Percentiles rank a stretch among this genome's conserved stretches.
Evolutionary conservation across 1,140 invertebrate species (phyloP).

Genomic region (Pachypeltis micranthus): DNA sequence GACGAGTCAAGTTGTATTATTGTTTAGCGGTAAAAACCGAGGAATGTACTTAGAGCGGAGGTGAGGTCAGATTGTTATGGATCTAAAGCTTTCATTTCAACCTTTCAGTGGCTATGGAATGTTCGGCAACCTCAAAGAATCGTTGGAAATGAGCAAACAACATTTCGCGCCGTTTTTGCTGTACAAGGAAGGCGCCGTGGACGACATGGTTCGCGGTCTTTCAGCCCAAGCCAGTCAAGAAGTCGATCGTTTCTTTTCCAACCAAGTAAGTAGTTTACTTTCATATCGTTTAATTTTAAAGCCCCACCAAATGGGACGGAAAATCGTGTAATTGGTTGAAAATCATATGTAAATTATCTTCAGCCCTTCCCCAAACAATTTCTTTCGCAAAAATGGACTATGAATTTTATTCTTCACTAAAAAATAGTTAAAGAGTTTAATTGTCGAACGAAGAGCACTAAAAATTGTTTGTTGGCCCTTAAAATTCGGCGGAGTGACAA

Average conservation of each 20-base stretch:
- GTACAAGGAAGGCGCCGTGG: slow-evolving; percentile 38
- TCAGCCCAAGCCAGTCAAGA: slow-evolving; percentile 41
- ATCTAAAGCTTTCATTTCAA: neutral
- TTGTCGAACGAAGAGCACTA: no score
- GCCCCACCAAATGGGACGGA: neutral
- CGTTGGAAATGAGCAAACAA: slow-evolving; percentile 41
- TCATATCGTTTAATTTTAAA: neutral
- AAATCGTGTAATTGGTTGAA: no score
- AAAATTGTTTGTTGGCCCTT: no score
- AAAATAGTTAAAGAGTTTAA: no score
- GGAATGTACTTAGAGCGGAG: no score
- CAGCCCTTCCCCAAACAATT: no score
- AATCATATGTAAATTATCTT: no score
- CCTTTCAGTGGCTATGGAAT: slow-evolving; percentile 33
- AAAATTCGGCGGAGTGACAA: no score
- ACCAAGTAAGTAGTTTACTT: slow-evolving; percentile 39
- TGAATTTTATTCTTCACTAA: no score
- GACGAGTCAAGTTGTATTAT: no score
- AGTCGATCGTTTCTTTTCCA: slow-evolving; percentile 42
- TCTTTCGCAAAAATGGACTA: no score
- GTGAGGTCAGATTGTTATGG: no score
- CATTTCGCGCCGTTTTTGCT: slow-evolving; percentile 41
- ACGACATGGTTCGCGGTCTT: slow-evolving; percentile 42
- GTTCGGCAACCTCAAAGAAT: slow-evolving; percentile 38
- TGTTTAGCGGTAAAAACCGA: neutral